Conservation (phyloP, 2,888 invertebrate genomes). For the Cephus nigrinus region DNA sequence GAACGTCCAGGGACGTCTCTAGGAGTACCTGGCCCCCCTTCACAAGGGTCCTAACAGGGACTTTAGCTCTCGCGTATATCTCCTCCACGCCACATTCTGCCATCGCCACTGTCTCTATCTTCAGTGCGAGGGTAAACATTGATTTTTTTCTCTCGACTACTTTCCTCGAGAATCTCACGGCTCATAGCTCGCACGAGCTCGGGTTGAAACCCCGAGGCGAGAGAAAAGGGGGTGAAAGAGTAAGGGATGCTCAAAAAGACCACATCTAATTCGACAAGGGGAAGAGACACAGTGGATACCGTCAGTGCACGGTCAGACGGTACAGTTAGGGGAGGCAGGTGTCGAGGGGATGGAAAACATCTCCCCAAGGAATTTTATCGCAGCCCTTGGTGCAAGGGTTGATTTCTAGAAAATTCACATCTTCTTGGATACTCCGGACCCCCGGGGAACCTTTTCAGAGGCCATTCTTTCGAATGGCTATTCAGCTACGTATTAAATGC, state of each 20-base stretch:
- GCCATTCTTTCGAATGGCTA: slow-evolving; percentile 54
- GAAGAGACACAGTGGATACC: not conserved
- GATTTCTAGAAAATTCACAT: not conserved
- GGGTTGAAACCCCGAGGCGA: not conserved
- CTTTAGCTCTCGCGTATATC: not conserved
- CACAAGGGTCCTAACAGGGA: not conserved
- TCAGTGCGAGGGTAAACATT: slow-evolving; percentile 10
- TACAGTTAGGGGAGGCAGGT: not conserved
- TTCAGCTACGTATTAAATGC: slow-evolving; percentile 58
- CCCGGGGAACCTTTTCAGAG: slow-evolving; percentile 34
- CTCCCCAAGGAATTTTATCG: not conserved
- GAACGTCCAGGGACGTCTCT: not conserved
- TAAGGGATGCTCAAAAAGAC: not conserved
- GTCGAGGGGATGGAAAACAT: not conserved
- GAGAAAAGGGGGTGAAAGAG: not conserved
- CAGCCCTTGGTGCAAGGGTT: not conserved
- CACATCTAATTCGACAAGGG: not conserved
- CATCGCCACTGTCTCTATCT: not conserved
- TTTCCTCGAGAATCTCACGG: slow-evolving; percentile 4
- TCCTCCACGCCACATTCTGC: not conserved
- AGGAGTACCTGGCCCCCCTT: not conserved
- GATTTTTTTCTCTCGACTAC: slow-evolving; percentile 15
- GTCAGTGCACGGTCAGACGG: not conserved
- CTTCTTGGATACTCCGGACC: slow-evolving; percentile 7
- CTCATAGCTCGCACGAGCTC: not conserved